Conservation (phyloP, 2,797 vertebrate genomes). For the Myripristis jacobus region DNA sequence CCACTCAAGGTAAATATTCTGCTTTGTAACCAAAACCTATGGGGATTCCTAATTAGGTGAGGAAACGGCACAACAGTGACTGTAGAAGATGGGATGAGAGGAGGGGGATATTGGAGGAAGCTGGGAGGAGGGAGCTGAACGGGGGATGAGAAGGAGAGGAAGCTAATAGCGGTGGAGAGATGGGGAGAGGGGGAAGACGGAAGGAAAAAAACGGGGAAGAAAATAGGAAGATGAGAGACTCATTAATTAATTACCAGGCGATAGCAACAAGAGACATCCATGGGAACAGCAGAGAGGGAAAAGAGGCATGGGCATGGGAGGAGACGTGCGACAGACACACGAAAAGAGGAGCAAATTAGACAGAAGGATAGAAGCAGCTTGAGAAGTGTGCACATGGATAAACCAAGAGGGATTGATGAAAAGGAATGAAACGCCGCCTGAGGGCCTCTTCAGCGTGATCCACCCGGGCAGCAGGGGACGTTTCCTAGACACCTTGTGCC, state of each 20-base stretch:
- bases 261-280: constrained; percentile 27
- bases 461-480: constrained; percentile 26
- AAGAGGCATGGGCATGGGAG: constrained; percentile 8
- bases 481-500: constrained; percentile 32
- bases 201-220: constrained; percentile 47
- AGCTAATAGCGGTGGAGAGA: constrained; percentile 49
- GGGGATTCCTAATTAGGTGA: constrained; percentile 80
- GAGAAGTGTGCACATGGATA: constrained; percentile 48
- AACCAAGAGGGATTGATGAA: constrained; percentile 27
- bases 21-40: constrained; percentile 70
- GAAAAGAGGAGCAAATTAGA: no score
- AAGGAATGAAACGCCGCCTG: constrained; percentile 5
- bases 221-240: constrained; percentile 59
- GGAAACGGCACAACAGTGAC: constrained; percentile 61
- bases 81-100: constrained; percentile 38
- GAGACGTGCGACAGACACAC: constrained; percentile 14
- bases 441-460: constrained; percentile 41
- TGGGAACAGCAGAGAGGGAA: constrained; percentile 24
- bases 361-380: constrained; percentile 10
- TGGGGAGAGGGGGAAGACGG: constrained; percentile 37
- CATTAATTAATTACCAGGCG: constrained; percentile 65
- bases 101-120: constrained; percentile 49
- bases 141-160: constrained; percentile 50
- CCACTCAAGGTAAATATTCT: constrained; percentile 70
- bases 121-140: constrained; percentile 36